A percentile compares a stretch with the other conserved stretches of the same genome.
Evolutionary conservation across 2,888 invertebrate species (phyloP).

Genomic region (Scaptomyza tumidula): DNA sequence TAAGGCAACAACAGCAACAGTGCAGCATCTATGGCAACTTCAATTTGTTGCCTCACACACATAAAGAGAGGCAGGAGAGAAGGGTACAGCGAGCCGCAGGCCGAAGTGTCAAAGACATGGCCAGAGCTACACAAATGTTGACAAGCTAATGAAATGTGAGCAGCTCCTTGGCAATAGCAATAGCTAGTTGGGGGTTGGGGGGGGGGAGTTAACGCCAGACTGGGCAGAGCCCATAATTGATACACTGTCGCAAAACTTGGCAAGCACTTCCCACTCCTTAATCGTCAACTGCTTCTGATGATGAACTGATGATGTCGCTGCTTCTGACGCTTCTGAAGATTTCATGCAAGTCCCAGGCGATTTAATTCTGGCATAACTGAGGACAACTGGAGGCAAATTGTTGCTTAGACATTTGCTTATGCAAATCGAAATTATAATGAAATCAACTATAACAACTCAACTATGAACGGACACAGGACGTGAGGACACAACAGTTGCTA

Average conservation of each 20-base stretch:
- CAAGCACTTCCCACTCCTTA: constrained; percentile 17
- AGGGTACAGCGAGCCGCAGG: constrained; percentile 57
- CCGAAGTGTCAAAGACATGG: constrained; percentile 78
- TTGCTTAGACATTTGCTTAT: constrained; percentile 76
- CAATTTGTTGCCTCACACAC: constrained; percentile 44
- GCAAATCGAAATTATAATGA: constrained; percentile 81
- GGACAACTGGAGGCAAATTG: constrained; percentile 39
- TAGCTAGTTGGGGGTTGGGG: constrained; percentile 2
- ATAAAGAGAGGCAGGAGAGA: neutral
- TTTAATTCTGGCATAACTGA: constrained; percentile 35
- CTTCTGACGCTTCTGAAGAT: constrained; percentile 42
- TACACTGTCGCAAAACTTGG: constrained; percentile 60
- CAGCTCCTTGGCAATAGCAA: constrained; percentile 50
- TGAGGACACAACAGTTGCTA: constrained; percentile 12
- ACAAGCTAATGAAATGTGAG: constrained; percentile 80
- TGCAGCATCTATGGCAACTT: constrained; percentile 67
- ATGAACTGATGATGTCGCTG: constrained; percentile 39
- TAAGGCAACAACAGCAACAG: constrained; percentile 65
- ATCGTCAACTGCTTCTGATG: constrained; percentile 16
- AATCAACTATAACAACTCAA: constrained; percentile 69
- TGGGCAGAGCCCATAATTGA: constrained; percentile 63
- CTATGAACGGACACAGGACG: constrained; percentile 12
- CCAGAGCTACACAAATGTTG: constrained; percentile 73
- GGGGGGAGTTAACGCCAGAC: neutral
- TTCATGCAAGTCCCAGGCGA: constrained; percentile 62